phyloP scores from a whole-genome alignment of 2,888 invertebrate species.

The Nemapogon koenigi region DNA sequence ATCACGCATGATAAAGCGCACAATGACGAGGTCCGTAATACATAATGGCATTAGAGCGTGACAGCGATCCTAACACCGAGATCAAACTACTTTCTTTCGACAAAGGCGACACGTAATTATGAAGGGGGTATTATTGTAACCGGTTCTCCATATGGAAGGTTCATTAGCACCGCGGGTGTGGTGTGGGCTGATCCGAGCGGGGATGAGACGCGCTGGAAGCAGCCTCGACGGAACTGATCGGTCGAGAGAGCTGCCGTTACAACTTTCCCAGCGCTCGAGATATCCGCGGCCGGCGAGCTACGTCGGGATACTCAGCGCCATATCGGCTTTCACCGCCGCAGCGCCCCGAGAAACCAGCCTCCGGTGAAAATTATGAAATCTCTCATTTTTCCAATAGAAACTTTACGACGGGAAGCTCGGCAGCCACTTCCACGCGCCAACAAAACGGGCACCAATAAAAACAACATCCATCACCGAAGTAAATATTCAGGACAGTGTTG shows the following conservation, averaged over 20 bases:
- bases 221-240: slow-evolving; percentile 34
- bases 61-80: slow-evolving; percentile 8
- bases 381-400: slow-evolving; percentile 19
- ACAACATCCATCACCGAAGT: neutral
- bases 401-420: neutral
- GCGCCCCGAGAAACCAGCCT: slow-evolving; percentile 39
- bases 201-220: slow-evolving; percentile 16
- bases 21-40: slow-evolving; percentile 5
- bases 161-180: slow-evolving; percentile 11
- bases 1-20: slow-evolving; percentile 1
- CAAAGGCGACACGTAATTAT: slow-evolving; percentile 7
- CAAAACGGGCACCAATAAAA: neutral
- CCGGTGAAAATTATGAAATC: slow-evolving; percentile 50
- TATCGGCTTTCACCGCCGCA: slow-evolving; percentile 46
- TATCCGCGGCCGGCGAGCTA: slow-evolving; percentile 32
- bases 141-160: slow-evolving; percentile 8
- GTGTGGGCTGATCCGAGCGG: slow-evolving; percentile 1
- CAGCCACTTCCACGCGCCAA: neutral
- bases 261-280: slow-evolving; percentile 51
- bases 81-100: slow-evolving; percentile 7
- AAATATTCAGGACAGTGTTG: slow-evolving; percentile 7
- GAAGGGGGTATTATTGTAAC: slow-evolving; percentile 8
- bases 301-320: slow-evolving; percentile 41
- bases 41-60: slow-evolving; percentile 7
- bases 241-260: slow-evolving; percentile 43